Base-by-base conservation (phyloP, 2,888 invertebrate genomes). In the Seladonia tumulorum region DNA sequence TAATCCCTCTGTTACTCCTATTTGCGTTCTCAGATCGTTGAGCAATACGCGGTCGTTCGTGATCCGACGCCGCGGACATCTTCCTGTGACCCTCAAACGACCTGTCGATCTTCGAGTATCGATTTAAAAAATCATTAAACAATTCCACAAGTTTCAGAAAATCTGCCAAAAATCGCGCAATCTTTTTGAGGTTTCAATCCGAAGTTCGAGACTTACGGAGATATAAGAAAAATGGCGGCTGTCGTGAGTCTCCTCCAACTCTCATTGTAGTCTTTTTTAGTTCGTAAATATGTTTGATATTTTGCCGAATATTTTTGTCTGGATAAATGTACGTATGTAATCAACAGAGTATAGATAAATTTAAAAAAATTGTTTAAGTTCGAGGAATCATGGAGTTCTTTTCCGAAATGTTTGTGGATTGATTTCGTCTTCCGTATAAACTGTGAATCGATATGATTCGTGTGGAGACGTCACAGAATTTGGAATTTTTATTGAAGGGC, bases 1-100 rank as follows among this genome's bases (percentile, higher is more conserved):
- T 91, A 92, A 92, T 92, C 92, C 92, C 89, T 85, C 91, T 91
- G 90, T 92, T 90, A 90, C 89, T 91, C 79, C 88, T 92, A 89
- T 92, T 89, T 92, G 89, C 87, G 86, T 88, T 91, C 87, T 86
- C 91, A 85, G 88, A 89, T 89, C 90, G 87, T 87, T 88, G 88
- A 88, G 86, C 88, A 86, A 88, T 90, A 85, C 81, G 79, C 83
- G 79, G 68, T 72, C 85, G 63, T 47, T 73, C 81, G 90, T 89
- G 86, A 83, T 79, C 81, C 70, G 82, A 84, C 73, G 73, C 68
- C 68, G n/a, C 39, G 39, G 22, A 60, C 63, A 63, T 53, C 63
- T 63, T 29, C 63, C 16, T n/a, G 25, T 5, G 60, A 60, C 25
- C 60, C 16, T 29, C n/a, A 10, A 53, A 2, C 12, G 8, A 53